Evolutionary conservation across 2,113 vertebrate genomes (phyloP), one percentile per base, ranked within the genome.

Genomic region (Melanotaenia duboulayi): DNA sequence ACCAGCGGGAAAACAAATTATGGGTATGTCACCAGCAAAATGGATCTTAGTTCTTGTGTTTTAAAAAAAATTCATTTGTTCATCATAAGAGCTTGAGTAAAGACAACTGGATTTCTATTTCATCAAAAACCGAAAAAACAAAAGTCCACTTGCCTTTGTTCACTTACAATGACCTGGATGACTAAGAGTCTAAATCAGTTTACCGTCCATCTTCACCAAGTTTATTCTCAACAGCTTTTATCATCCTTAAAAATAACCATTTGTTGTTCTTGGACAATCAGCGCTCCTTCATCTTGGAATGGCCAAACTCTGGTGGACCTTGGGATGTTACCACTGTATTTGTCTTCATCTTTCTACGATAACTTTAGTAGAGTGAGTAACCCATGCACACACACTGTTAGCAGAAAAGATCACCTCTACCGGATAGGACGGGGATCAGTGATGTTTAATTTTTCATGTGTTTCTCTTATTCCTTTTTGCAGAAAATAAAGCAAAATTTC

Each of bases 231-330:
- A 23, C 14, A 40, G 2, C 13, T 9, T 19, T 61, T 12, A 0
- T 25, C 13, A 14, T 16, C 14, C n/a, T 46, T 42, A 40, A 6
- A 11, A 67, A 10, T 14, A 1, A 63, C 7, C 1, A 19, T 16
- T 3, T 49, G 39, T 85, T 83, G 73, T 84, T 70, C 63, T 1
- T 16, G 54, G 2, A 32, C 46, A 0, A 42, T 23, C 77, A 94
- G 94, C 32, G n/a, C 25, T 28, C 28, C 90, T 42, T 69, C 84
- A 10, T 76, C 55, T 1, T 94, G 94, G 94, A 65, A 46, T 7
- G 0, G 0, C 6, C n/a, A 72, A 32, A 94, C 92, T 16, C 87
- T 94, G 73, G 16, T 2, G 4, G 56, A 62, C 62, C 84, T 94
- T 0, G 88, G 16, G 0, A 59, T 55, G 20, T 65, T 94, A 16